Evolutionary conservation across 92 coral and sea anemone genomes (phyloP).

Genomic region (Phymanthus crucifer): DNA sequence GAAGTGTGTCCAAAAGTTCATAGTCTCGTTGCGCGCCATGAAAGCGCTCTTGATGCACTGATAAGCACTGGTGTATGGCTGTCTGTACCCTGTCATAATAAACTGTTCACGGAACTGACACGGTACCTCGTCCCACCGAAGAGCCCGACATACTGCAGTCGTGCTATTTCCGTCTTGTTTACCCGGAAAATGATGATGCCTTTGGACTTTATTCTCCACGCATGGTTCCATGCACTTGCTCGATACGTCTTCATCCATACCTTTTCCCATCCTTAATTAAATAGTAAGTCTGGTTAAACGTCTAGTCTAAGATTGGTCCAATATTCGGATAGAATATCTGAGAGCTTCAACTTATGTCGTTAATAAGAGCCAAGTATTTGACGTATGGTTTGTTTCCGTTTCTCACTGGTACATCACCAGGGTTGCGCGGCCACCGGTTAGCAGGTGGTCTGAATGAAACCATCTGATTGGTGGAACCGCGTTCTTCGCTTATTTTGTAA

Average conservation of each 20-base stretch:
- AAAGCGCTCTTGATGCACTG: conserved; percentile 87
- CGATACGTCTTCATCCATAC: background rate
- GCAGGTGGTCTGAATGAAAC: background rate
- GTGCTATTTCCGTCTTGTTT: conserved; percentile 16
- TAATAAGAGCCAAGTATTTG: background rate
- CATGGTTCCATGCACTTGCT: background rate
- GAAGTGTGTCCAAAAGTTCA: conserved; percentile 96
- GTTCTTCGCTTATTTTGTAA: background rate
- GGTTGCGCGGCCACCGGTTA: conserved; percentile 23
- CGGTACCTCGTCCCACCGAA: conserved; percentile 79
- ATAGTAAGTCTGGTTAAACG: no score
- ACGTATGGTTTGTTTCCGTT: conserved; percentile 8
- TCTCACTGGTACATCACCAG: conserved; percentile 6
- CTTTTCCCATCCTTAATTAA: conserved; percentile 3
- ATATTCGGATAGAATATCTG: background rate
- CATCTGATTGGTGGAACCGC: background rate
- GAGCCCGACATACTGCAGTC: conserved; percentile 25
- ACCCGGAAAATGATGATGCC: background rate
- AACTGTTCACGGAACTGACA: conserved; percentile 89
- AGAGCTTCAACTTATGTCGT: background rate
- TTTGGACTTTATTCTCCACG: background rate
- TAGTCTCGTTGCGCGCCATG: conserved; percentile 77
- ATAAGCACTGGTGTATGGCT: conserved; percentile 80
- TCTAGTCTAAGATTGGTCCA: background rate
- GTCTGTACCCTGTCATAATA: conserved; percentile 83